Evolutionary conservation across 2,888 invertebrate species (phyloP).

Genomic region (Mythimna impura): DNA sequence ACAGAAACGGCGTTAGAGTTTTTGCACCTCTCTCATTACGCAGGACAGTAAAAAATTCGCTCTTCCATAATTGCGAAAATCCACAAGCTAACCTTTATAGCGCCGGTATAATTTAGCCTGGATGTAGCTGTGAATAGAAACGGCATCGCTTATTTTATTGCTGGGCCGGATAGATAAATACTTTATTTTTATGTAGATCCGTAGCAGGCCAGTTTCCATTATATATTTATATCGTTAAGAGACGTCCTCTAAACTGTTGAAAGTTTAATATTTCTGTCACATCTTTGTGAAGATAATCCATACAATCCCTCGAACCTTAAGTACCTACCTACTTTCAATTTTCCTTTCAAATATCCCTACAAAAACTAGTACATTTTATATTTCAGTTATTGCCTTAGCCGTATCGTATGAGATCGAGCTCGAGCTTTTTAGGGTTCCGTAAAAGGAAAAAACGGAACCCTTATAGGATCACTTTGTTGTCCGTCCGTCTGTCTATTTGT

Average conservation of each 20-base stretch:
- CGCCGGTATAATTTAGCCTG: constrained; percentile 73
- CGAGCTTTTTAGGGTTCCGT: constrained; percentile 3
- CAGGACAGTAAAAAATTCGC: constrained; percentile 75
- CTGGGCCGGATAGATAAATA: constrained; percentile 63
- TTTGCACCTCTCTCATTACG: constrained; percentile 76
- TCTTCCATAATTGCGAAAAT: constrained; percentile 77
- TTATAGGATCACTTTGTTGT: too few species aligned
- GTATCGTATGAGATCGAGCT: constrained; percentile 40
- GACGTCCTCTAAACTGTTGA: constrained; percentile 59
- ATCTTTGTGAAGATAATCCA: constrained; percentile 68
- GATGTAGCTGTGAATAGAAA: constrained; percentile 73
- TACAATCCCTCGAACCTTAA: constrained; percentile 52
- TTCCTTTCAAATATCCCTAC: constrained; percentile 58
- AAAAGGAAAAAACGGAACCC: too few species aligned
- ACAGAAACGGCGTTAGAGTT: constrained; percentile 64
- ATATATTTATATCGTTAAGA: constrained; percentile 63
- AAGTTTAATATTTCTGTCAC: constrained; percentile 67
- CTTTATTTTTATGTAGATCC: constrained; percentile 55
- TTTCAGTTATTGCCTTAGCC: constrained; percentile 61
- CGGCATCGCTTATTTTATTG: constrained; percentile 69
- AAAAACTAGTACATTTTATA: constrained; percentile 59
- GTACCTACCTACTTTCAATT: constrained; percentile 40
- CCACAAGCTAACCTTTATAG: constrained; percentile 74
- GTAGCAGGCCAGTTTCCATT: constrained; percentile 48
- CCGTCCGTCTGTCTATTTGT: too few species aligned